Percentiles rank a stretch among this genome's conserved stretches.
Conservation (phyloP, 2,113 vertebrate species). For the Peucedramus taeniatus region DNA sequence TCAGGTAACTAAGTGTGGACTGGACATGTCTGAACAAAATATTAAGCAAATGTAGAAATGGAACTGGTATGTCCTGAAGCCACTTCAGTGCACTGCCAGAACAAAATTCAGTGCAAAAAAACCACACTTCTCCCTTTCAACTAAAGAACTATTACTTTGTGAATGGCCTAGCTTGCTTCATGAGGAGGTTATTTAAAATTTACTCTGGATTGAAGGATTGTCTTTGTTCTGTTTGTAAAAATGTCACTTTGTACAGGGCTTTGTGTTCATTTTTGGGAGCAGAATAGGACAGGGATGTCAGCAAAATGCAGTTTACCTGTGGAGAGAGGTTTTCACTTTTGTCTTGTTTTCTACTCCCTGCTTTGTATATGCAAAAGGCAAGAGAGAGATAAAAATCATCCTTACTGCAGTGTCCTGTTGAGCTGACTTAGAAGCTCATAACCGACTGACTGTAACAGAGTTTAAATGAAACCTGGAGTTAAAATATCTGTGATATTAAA, state of each 20-base stretch:
- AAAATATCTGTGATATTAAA: neutral
- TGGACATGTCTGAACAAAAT: slow-evolving; percentile 42
- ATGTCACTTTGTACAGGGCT: neutral
- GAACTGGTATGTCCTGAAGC: neutral
- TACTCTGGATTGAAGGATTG: neutral
- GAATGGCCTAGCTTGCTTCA: neutral
- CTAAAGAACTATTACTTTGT: neutral
- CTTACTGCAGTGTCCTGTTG: neutral
- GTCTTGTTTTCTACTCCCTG: neutral
- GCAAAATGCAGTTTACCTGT: neutral
- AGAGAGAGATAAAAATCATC: neutral
- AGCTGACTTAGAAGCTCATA: neutral
- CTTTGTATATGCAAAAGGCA: neutral
- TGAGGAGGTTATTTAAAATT: neutral
- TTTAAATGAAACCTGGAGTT: neutral
- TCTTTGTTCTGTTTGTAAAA: neutral
- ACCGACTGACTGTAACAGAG: neutral
- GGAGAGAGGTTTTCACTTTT: neutral
- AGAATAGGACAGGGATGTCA: neutral
- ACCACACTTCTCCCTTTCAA: neutral
- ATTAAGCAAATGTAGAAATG: neutral
- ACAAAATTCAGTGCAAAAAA: neutral
- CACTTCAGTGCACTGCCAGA: neutral
- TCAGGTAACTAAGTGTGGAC: neutral
- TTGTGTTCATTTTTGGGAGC: neutral